Base-by-base conservation (phyloP, 2,888 invertebrate genomes). In the Synanthedon tipuliformis region DNA sequence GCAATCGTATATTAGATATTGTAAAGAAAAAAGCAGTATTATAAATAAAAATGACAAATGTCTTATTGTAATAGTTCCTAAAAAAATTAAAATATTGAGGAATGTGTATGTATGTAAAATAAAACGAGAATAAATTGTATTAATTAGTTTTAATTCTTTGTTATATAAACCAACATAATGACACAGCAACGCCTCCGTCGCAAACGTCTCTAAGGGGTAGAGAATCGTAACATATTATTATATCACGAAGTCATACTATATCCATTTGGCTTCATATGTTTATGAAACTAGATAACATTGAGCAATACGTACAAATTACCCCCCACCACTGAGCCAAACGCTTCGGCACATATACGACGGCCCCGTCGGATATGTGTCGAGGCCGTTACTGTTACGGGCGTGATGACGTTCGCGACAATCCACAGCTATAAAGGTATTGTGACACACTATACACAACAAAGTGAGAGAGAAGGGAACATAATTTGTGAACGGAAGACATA, bases 121-220 rank as follows among this genome's bases (percentile, higher is more conserved):
- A 69, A 79, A 80, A 80, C 72, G 15, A 59, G 69, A 57, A 57
- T 57, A 57, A 58, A 3, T 77, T 78, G 78, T 80, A 82, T 86
- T 85, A 86, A 82, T 81, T 81, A 83, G 78, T 85, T 88, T 81
- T 85, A 87, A 84, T 84, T 23, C 84, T 86, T 86, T 87, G 85
- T 85, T 86, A 82, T 81, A 83, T 80, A 85, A 85, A 84, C 81
- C 79, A 83, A 81, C 81, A 81, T 45, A 45, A 13, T 13, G 12
- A 45, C 45, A 45, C 45, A n/a, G 45, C 45, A 45, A 13, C 45
- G 45, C 4, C 34, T 34, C 34, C 2, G 34, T 34, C 34, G 45
- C 45, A 45, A 45, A n/a, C n/a, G n/a, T 13, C 45, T 12, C 34
- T 8, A 34, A 23, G 23, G 23, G 23, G 41, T 40, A 41, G 50